Base-by-base conservation (phyloP, 1,140 invertebrate species). In the Papilio polytes region DNA sequence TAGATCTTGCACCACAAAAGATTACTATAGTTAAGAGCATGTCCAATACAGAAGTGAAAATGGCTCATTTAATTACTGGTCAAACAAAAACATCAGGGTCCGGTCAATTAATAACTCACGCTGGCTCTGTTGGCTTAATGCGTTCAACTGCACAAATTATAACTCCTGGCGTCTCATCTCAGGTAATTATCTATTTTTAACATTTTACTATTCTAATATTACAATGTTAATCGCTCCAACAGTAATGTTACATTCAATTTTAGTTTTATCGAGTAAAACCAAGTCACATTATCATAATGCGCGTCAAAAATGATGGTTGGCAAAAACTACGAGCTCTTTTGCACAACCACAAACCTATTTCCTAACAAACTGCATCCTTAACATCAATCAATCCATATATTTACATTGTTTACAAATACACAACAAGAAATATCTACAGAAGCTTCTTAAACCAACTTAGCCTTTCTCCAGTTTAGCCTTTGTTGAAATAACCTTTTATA, bases 11-110 rank as follows among this genome's bases (percentile, higher is more conserved):
- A 66, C 92, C 93, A 79, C 93, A 93, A 86, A 95, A 95, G 88
- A 95, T 95, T 77, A 94, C 93, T 85, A 94, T 95, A 41, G 94
- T 95, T n/a, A 95, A 95, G 85, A 93, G 86, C 84, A 92, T 94
- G 80, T 85, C 93, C 12, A 94, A 90, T 86, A 86, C 88, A 63
- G 93, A 94, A 79, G 88, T 94, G 48, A 94, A 94, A 89, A 94
- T 95, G 92, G 86, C 92, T 83, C 92, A 94, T 88, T 85, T 94
- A 77, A 89, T 94, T 53, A 82, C 92, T 74, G 89, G 91, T 1
- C 92, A 92, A 81, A 74, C 89, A 4, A 95, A 95, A 85, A 90
- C 86, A 26, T 87, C 91, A 20, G 88, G 82, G 66, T 78, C 88
- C 44, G 89, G 85, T 79, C 93, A 93, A 84, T 89, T 94, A 76